phyloP scores from a whole-genome alignment of 2,113 vertebrate genomes.

The Campylorhamphus procurvoides region DNA sequence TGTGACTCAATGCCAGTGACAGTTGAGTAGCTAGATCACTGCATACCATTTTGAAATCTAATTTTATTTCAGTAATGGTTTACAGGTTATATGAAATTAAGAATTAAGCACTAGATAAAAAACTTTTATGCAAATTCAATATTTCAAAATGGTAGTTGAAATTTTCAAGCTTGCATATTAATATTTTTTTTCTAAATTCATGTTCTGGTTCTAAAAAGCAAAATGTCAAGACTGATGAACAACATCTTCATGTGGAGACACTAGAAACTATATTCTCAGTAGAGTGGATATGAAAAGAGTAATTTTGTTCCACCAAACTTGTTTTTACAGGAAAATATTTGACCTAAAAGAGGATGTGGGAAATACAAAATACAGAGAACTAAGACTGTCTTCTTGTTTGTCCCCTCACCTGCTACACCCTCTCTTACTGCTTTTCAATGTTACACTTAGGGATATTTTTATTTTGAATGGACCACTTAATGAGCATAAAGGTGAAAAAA shows the following conservation, averaged over 20 bases:
- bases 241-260: not conserved
- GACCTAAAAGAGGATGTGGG: not conserved
- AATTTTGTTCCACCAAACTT: not conserved
- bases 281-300: not conserved
- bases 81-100: not conserved
- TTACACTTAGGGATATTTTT: not conserved
- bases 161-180: not conserved
- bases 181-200: not conserved
- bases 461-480: not conserved
- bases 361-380: not conserved
- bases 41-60: not conserved
- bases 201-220: not conserved
- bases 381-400: rapidly evolving
- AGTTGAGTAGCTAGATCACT: not conserved
- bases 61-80: not conserved
- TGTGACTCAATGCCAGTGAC: not conserved
- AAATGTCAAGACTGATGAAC: not conserved
- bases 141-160: not conserved
- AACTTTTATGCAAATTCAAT: not conserved
- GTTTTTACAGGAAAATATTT: not conserved
- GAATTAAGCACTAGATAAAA: not conserved
- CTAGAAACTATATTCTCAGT: not conserved
- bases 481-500: not conserved
- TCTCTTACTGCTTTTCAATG: not conserved
- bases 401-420: rapidly evolving